These are phyloP conservation scores for Axis porcinus DNA, from an alignment of 2,113 vertebrate species.

Conservation along the genomic window DNA sequence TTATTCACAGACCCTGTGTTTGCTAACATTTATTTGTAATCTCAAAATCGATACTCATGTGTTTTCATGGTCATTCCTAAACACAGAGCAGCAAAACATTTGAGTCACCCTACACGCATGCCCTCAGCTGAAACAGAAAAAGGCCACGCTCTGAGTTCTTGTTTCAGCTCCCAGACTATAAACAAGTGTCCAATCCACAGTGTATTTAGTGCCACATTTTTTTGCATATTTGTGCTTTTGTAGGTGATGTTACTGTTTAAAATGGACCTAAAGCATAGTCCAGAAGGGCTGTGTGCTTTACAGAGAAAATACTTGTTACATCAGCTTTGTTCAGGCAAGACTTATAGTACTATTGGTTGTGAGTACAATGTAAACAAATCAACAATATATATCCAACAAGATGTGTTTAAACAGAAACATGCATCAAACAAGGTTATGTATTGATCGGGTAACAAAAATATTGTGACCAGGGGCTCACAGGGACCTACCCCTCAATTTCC, in stretches of 20 bases:
- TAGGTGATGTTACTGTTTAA: background rate
- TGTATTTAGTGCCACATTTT: too few relatives aligned
- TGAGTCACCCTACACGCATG: rapidly evolving
- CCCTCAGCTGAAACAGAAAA: background rate
- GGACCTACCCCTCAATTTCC: background rate
- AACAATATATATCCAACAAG: background rate
- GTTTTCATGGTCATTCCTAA: background rate
- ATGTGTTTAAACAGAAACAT: background rate
- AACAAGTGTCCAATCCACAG: background rate
- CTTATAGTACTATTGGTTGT: background rate
- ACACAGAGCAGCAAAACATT: background rate
- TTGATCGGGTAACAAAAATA: background rate
- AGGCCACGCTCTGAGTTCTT: background rate
- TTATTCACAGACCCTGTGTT: background rate
- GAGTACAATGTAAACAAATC: background rate
- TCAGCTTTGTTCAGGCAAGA: background rate
- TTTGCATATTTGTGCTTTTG: background rate
- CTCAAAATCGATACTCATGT: rapidly evolving
- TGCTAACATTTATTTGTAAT: background rate
- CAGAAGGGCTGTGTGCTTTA: background rate
- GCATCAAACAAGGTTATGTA: background rate
- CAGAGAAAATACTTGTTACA: rapidly evolving
- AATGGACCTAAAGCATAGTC: background rate
- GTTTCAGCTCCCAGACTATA: background rate
- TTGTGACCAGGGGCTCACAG: background rate